Percentiles rank a stretch among this genome's conserved stretches.
phyloP scores from a whole-genome alignment of 2,797 vertebrate species.

The Halcyon smyrnensis region DNA sequence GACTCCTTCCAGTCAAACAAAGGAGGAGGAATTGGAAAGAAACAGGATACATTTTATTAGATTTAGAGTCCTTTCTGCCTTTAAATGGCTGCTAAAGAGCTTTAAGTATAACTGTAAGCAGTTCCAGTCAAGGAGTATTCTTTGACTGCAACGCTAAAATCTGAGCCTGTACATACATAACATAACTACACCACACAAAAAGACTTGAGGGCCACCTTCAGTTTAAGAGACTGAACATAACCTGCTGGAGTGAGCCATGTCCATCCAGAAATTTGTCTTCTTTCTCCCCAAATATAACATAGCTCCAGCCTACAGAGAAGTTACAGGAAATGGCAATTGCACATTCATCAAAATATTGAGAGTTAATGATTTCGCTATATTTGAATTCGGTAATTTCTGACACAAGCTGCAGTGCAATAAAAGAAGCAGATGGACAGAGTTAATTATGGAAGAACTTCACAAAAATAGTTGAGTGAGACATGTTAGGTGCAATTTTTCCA shows the following conservation, averaged over 20 bases:
- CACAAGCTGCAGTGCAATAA: neutral
- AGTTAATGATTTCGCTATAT: neutral
- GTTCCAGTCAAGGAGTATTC: neutral
- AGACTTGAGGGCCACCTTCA: neutral
- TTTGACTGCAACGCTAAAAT: neutral
- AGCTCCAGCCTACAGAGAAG: neutral
- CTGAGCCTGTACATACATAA: fast-evolving
- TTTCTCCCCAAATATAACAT: neutral
- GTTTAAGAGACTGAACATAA: neutral
- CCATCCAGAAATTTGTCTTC: neutral
- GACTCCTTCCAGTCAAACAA: neutral
- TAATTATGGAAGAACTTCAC: neutral
- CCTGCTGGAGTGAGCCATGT: neutral
- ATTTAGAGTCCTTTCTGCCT: neutral
- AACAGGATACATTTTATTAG: neutral
- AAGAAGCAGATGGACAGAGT: constrained; percentile 9
- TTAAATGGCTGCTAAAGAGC: neutral
- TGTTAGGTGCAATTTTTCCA: neutral
- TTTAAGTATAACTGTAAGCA: neutral
- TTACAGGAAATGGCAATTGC: neutral
- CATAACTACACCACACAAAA: neutral
- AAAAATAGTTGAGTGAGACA: neutral
- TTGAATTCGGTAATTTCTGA: constrained; percentile 13
- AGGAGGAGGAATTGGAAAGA: neutral
- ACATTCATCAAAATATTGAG: neutral